Base-by-base conservation (phyloP, 2,797 vertebrate species). In the Tachyglossus aculeatus region DNA sequence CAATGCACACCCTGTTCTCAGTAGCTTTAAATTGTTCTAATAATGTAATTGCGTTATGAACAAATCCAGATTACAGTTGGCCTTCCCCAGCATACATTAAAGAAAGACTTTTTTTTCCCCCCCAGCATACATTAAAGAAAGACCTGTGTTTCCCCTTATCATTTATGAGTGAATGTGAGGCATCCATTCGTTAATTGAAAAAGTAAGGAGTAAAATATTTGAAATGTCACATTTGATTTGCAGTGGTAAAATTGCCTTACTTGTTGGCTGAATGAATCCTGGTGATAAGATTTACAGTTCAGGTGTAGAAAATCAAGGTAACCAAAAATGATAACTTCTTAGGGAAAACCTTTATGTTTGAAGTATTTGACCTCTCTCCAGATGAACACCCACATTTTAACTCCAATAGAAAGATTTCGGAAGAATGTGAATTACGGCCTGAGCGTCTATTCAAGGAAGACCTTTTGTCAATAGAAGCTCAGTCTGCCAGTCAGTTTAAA, bases 81-180 rank as follows among this genome's bases (percentile, higher is more conserved):
- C 73, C 86, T 87, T 90, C 88, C 84, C 88, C 85, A 79, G 83
- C 90, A 82, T 85, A 51, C 84, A 67, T 90, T 90, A 90, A 86
- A 87, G 86, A 91, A 91, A 92, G 77, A 86, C 77, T 65, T 84
- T 71, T 74, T 78, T 62, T 56, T n/a, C 86, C 87, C 90, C 88
- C 84, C 88, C 85, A 79, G 83, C 90, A 82, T 85, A 51, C 84
- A 67, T 90, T 90, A 90, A 86, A 87, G 86, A 91, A 91, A 92
- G 77, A 86, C 77, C 65, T 84, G n/a, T n/a, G n/a, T n/a, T n/a
- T n/a, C n/a, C n/a, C 37, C 14, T 68, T 57, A 67, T 58, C 84
- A 60, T 89, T 89, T 84, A 63, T 79, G 87, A 83, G 39, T 86
- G 80, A 64, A 73, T 81, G 77, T 80, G 83, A 78, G 80, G 62